Evolutionary conservation across 1,140 invertebrate genomes (phyloP).

Genomic region (Monochamus saltuarius): DNA sequence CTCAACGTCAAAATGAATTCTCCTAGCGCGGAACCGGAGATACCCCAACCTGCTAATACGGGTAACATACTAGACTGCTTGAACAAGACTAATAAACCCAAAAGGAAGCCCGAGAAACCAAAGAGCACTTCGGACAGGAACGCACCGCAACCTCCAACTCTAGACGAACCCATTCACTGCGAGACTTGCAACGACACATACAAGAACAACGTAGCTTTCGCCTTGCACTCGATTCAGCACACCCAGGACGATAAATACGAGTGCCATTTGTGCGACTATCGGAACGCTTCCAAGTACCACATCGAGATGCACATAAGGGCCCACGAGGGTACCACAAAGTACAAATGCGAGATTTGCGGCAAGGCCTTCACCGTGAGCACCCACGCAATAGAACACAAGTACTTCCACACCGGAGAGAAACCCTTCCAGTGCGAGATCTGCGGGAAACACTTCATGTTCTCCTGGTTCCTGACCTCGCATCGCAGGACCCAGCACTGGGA

Average conservation of each 20-base stretch:
- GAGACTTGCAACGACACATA: constrained; percentile 40
- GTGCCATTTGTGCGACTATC: constrained; percentile 51
- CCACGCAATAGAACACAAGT: constrained; percentile 48
- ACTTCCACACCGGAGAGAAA: constrained; percentile 61
- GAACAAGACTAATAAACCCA: constrained; percentile 10
- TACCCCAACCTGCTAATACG: neutral
- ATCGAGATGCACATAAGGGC: constrained; percentile 46
- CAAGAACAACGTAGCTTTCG: constrained; percentile 36
- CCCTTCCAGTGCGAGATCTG: constrained; percentile 65
- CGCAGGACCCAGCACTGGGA: constrained; percentile 49
- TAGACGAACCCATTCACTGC: constrained; percentile 38
- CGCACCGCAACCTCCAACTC: constrained; percentile 57
- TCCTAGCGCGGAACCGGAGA: constrained; percentile 1
- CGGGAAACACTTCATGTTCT: constrained; percentile 55
- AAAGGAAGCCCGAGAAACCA: constrained; percentile 21
- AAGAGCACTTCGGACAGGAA: constrained; percentile 30
- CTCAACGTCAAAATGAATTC: neutral
- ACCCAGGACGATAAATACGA: constrained; percentile 44
- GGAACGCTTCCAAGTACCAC: constrained; percentile 49
- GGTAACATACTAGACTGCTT: constrained; percentile 25
- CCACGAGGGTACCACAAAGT: constrained; percentile 52
- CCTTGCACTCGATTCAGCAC: constrained; percentile 42
- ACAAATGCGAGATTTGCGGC: constrained; percentile 54
- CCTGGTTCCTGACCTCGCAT: constrained; percentile 49
- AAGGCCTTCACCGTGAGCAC: constrained; percentile 55